These are phyloP conservation scores for Caracal caracal DNA, from an alignment of 2,113 vertebrate genomes.

Conservation along the genomic window DNA sequence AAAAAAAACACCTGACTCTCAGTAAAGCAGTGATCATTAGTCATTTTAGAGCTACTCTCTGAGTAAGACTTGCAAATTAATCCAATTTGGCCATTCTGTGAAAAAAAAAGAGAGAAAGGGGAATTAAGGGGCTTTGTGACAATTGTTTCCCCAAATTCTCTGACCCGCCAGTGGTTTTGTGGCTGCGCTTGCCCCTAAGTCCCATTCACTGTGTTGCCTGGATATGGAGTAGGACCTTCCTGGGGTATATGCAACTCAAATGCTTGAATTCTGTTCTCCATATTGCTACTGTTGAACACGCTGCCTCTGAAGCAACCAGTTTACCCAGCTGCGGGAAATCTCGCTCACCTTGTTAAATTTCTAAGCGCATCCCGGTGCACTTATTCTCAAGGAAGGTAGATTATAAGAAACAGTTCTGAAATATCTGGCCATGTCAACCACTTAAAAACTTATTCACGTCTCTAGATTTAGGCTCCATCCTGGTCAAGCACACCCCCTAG, in stretches of 20 bases:
- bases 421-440: not conserved
- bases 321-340: not conserved
- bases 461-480: not conserved
- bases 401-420: not conserved
- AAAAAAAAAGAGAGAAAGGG: fast-evolving
- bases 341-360: not conserved
- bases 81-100: constrained; percentile 37
- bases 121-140: not conserved
- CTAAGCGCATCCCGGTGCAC: not conserved
- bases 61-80: constrained; percentile 25
- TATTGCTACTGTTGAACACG: not conserved
- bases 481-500: not conserved
- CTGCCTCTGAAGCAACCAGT: not conserved
- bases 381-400: not conserved
- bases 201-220: not conserved
- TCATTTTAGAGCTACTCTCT: constrained; percentile 36
- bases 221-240: not conserved
- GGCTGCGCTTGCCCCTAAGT: not conserved
- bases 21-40: constrained; percentile 19
- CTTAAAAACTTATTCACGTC: not conserved
- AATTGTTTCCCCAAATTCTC: constrained; percentile 40
- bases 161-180: constrained; percentile 18
- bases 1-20: constrained; percentile 16
- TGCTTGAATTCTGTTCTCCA: not conserved
- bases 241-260: not conserved